Evolutionary conservation across 2,797 vertebrate species (phyloP).

Genomic region (Thunnus albacares): DNA sequence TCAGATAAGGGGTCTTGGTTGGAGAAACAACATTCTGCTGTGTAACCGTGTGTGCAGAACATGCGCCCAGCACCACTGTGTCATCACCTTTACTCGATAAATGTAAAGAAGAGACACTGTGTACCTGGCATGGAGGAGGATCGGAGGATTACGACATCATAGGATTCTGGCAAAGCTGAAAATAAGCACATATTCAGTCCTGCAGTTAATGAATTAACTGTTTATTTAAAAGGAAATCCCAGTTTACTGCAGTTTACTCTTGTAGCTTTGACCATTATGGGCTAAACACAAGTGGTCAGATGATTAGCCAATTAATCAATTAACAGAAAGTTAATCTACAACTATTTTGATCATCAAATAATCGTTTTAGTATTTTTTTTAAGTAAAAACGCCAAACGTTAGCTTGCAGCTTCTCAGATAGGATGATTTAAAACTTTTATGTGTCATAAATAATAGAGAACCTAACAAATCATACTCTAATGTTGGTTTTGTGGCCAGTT

Average conservation of each 20-base stretch:
- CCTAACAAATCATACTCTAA: too few relatives aligned
- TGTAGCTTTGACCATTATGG: not conserved
- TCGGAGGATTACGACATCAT: not conserved
- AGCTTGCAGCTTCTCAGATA: too few relatives aligned
- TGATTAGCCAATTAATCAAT: not conserved
- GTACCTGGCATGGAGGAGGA: not conserved
- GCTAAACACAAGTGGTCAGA: not conserved
- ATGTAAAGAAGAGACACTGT: not conserved
- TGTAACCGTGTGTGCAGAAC: not conserved
- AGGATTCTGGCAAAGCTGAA: conserved; percentile 12
- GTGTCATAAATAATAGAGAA: not conserved
- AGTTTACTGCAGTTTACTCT: not conserved
- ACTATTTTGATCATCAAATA: too few relatives aligned
- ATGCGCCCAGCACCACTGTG: not conserved
- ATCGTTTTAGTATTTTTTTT: too few relatives aligned
- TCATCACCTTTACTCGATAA: not conserved
- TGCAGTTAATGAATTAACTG: not conserved
- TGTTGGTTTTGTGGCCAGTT: not conserved
- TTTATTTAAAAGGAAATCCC: too few relatives aligned
- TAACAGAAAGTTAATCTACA: too few relatives aligned
- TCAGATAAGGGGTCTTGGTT: not conserved
- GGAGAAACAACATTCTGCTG: not conserved
- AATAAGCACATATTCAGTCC: not conserved
- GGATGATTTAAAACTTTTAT: too few relatives aligned
- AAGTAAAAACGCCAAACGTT: too few relatives aligned